Conservation (phyloP, 1,140 invertebrate species). For the Drosophila littoralis region DNA sequence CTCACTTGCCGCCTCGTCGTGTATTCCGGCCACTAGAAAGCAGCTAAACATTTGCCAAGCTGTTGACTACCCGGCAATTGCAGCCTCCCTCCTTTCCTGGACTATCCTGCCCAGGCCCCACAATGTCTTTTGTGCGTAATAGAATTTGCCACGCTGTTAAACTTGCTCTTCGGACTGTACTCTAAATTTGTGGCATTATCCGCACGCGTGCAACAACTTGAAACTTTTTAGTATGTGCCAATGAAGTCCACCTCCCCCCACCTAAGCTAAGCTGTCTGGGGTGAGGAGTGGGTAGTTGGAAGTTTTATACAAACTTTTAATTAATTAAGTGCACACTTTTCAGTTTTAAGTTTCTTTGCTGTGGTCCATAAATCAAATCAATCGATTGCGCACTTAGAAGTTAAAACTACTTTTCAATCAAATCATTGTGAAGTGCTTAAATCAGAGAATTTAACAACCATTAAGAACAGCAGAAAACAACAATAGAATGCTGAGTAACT, state of each 20-base stretch:
- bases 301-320: slow-evolving; percentile 65
- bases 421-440: too few species aligned
- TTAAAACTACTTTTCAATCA: background rate
- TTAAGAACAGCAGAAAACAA: too few species aligned
- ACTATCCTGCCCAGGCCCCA: too few species aligned
- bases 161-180: slow-evolving; percentile 28
- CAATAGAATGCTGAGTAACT: too few species aligned
- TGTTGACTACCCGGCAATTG: slow-evolving; percentile 48
- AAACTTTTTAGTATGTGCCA: slow-evolving; percentile 29
- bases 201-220: slow-evolving; percentile 32
- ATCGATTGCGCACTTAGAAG: slow-evolving; percentile 13
- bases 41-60: slow-evolving; percentile 72
- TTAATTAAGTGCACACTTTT: slow-evolving; percentile 56
- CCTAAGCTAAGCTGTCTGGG: background rate
- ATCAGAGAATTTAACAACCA: too few species aligned
- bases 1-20: slow-evolving; percentile 43
- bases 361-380: slow-evolving; percentile 31
- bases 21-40: slow-evolving; percentile 32
- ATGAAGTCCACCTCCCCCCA: background rate
- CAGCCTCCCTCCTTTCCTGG: slow-evolving; percentile 2
- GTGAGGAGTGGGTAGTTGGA: background rate
- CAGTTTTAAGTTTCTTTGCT: background rate
- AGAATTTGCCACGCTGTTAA: slow-evolving; percentile 51
- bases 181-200: slow-evolving; percentile 36
- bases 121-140: too few species aligned